A percentile compares a stretch with the other conserved stretches of the same genome.
Evolutionary conservation across 2,113 vertebrate genomes (phyloP).

Genomic region (Thamnaconus septentrionalis): DNA sequence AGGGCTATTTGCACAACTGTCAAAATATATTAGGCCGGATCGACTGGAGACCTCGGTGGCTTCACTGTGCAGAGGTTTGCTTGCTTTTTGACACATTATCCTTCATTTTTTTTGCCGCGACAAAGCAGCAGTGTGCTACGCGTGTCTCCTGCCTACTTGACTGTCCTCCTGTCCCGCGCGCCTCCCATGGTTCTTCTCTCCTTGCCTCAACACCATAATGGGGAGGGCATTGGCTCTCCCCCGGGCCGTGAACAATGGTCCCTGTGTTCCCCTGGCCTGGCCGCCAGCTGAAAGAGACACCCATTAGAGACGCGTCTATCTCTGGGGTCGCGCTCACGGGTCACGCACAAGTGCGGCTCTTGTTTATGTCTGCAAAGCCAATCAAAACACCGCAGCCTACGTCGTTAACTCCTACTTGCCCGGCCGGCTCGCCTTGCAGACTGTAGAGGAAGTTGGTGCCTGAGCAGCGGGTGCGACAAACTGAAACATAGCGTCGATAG

Average conservation of each 20-base stretch:
- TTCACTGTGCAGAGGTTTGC: conserved; percentile 2
- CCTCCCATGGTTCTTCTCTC: conserved; percentile 22
- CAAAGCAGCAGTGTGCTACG: conserved; percentile 25
- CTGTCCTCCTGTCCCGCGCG: conserved; percentile 38
- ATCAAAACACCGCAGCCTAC: conserved; percentile 71
- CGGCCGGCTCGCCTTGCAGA: conserved; percentile 11
- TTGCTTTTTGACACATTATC: conserved; percentile 11
- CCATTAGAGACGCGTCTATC: conserved; percentile 81
- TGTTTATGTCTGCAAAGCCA: conserved; percentile 82
- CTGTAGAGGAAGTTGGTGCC: conserved; percentile 30
- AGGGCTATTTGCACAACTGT: conserved; percentile 35
- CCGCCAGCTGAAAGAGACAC: conserved; percentile 78
- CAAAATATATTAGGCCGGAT: conserved; percentile 25
- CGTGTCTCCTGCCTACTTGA: conserved; percentile 14
- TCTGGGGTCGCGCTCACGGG: conserved; percentile 74
- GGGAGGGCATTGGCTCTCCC: conserved; percentile 68
- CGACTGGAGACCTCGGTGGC: conserved; percentile 16
- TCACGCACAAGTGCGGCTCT: conserved; percentile 76
- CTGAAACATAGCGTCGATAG: conserved; percentile 8
- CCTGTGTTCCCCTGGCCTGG: conserved; percentile 70
- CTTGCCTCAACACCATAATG: conserved; percentile 67
- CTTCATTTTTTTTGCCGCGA: background rate
- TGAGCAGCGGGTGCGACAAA: conserved; percentile 22
- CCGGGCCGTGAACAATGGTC: conserved; percentile 70
- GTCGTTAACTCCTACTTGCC: conserved; percentile 66